These are phyloP conservation scores for Silurus glanis DNA, from an alignment of 2,113 vertebrate genomes.

Conservation along the genomic window DNA sequence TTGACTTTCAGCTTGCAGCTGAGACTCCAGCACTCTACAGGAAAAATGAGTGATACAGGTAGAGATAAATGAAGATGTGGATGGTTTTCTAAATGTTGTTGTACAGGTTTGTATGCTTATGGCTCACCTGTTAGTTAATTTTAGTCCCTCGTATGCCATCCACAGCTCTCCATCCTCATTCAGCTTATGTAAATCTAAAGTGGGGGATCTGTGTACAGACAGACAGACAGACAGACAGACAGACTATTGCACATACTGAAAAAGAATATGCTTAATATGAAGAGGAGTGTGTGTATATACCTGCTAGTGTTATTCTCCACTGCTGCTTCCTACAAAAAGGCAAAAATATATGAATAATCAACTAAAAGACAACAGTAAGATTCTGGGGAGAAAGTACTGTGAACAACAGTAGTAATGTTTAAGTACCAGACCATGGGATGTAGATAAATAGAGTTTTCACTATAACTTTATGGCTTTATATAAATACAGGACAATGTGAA, in stretches of 20 bases:
- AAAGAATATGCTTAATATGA: neutral
- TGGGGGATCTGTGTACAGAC: slow-evolving; percentile 71
- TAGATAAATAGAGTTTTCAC: neutral
- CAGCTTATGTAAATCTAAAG: slow-evolving; percentile 80
- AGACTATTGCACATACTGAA: slow-evolving; percentile 36
- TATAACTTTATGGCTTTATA: neutral
- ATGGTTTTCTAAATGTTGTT: neutral
- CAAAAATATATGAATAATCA: neutral
- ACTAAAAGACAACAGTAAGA: neutral
- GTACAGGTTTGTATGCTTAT: neutral
- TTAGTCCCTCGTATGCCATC: slow-evolving; percentile 95
- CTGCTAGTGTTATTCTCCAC: slow-evolving; percentile 47
- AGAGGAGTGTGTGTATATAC: neutral
- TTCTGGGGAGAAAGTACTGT: neutral
- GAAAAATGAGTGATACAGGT: slow-evolving; percentile 10
- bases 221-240: neutral
- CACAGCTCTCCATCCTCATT: slow-evolving; percentile 97
- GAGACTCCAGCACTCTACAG: slow-evolving; percentile 83
- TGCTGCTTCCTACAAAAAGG: slow-evolving; percentile 37
- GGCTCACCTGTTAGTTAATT: slow-evolving; percentile 92
- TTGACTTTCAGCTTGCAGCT: slow-evolving; percentile 83
- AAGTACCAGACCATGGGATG: neutral
- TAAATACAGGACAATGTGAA: neutral
- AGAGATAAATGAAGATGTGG: neutral
- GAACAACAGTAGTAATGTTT: neutral